Evolutionary conservation across 1,140 invertebrate species (phyloP), one percentile per base, ranked within the genome.

Genomic region (Agraylea sexmaculata): DNA sequence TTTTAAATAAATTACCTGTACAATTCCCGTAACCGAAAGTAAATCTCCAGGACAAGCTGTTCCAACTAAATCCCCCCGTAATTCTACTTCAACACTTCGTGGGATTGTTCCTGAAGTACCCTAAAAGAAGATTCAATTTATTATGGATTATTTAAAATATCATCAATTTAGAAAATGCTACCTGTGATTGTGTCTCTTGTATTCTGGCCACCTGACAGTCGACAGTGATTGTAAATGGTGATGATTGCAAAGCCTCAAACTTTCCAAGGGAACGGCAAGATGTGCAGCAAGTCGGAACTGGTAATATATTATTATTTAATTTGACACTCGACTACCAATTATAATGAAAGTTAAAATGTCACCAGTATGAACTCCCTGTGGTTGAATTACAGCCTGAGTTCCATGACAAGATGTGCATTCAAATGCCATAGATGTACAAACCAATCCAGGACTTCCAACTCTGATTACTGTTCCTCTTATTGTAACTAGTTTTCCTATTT

Each of bases 1-100:
- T 34, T n/a, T 36, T 27, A n/a, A 45, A 13, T 16, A 22, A 32
- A 46, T 48, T 41, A 81, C 82, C 68, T 84, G 85, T 18, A 89
- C 74, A 41, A 93, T 77, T 22, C 91, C 93, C 45, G 82, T 84
- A 7, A 96, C 64, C 12, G 79, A 83, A 1, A 95, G 73, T 53
- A 87, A 77, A 69, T 95, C 88, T 6, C 91, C 93, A 17, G 90
- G 85, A 44, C 82, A 74, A 53, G 88, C 89, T 12, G 69, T 69
- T 50, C 87, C 82, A n/a, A 92, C 84, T 30, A 95, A 67, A 68
- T 94, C 86, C 50, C 83, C 75, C 17, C 75, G 72, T 16, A 96
- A 62, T 62, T 92, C 87, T 57, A 90, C 82, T 59, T 95, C 89
- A 22, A 93, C 65, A 43, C 79, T 83, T 51, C 83, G 63, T n/a